These are phyloP conservation scores for Sorex maritimensis DNA, from an alignment of 2,797 vertebrate species.

Conservation along the genomic window DNA sequence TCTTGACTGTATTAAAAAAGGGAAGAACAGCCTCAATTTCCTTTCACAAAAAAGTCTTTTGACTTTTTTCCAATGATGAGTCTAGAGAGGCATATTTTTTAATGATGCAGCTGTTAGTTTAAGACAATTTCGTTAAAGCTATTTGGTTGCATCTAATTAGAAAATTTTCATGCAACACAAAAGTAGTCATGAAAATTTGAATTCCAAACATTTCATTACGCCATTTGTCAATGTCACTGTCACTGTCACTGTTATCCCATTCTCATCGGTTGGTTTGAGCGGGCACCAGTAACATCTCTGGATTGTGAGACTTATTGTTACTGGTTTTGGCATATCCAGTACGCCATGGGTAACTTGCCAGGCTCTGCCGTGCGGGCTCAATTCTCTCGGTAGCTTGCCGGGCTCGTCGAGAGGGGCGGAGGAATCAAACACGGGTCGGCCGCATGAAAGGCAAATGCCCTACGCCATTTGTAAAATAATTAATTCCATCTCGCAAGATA, in stretches of 20 bases:
- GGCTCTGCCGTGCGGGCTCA: no score
- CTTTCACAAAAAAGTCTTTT: not conserved
- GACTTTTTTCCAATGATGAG: slow-evolving; percentile 85
- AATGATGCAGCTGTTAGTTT: slow-evolving; percentile 94
- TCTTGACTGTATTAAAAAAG: not conserved
- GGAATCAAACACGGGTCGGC: no score
- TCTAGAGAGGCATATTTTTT: slow-evolving; percentile 92
- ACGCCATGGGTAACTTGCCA: no score
- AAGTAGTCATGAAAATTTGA: slow-evolving; percentile 86
- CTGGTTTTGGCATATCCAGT: no score
- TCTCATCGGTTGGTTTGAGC: no score
- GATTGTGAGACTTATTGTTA: no score
- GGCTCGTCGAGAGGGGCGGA: no score
- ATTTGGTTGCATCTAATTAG: slow-evolving; percentile 85
- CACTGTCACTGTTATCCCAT: no score
- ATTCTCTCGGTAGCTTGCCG: no score
- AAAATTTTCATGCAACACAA: slow-evolving; percentile 86
- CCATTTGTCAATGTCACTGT: no score
- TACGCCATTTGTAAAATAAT: slow-evolving; percentile 78
- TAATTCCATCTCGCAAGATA: slow-evolving; percentile 69
- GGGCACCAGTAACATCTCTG: no score
- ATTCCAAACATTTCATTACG: slow-evolving; percentile 89
- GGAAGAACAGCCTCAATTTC: not conserved
- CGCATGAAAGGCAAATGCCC: no score
- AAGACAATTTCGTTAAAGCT: slow-evolving; percentile 91